Conservation (phyloP, 2,888 invertebrate genomes). For the Thalpophila matura region DNA sequence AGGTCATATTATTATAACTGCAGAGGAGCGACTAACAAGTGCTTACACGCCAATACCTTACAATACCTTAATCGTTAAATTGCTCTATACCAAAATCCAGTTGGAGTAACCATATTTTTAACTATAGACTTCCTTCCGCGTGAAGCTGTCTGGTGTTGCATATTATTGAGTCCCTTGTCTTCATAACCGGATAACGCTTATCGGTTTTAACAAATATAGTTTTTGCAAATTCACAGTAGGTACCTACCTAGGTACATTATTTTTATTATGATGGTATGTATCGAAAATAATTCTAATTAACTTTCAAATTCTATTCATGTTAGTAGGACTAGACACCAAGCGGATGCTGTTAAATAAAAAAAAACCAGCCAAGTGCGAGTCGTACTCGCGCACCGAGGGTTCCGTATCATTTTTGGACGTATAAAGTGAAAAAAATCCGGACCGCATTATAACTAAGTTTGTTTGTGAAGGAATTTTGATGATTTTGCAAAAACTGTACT, state of each 20-base stretch:
- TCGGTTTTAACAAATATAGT: conserved; percentile 17
- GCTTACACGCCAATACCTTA: conserved; percentile 15
- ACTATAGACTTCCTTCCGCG: conserved; percentile 68
- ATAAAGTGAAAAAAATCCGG: no score
- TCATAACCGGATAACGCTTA: conserved; percentile 32
- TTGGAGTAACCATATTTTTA: conserved; percentile 68
- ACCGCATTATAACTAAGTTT: no score
- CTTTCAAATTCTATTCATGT: conserved; percentile 16
- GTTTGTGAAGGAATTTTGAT: no score
- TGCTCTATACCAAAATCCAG: conserved; percentile 58
- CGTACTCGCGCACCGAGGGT: no score
- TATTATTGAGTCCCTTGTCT: conserved; percentile 48
- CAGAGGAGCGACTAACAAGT: conserved; percentile 1
- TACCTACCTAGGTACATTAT: no score
- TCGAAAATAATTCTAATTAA: conserved; percentile 22
- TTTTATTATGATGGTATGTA: conserved; percentile 32
- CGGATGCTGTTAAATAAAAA: background rate
- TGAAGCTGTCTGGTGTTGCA: conserved; percentile 53
- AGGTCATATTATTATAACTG: no score
- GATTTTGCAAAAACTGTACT: no score
- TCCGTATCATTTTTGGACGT: no score
- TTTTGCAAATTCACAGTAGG: conserved; percentile 39
- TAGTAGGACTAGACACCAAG: background rate
- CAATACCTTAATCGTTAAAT: conserved; percentile 58
- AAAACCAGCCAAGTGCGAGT: no score